Evolutionary conservation across 2,113 vertebrate species (phyloP), one percentile per base, ranked within the genome.

Genomic region (Cinclus mexicanus): DNA sequence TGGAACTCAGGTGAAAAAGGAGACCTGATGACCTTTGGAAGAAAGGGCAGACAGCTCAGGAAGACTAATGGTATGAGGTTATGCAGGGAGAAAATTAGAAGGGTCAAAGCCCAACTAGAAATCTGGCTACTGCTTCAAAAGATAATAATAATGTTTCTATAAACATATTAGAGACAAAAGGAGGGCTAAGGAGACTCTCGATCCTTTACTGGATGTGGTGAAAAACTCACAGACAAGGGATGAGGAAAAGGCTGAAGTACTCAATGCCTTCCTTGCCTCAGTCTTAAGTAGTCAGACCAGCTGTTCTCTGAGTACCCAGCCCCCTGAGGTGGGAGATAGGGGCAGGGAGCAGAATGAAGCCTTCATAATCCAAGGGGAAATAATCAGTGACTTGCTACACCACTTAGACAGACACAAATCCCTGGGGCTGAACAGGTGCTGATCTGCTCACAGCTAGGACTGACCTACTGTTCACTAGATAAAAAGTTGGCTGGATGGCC

Each of bases 341-440:
- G 31, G 2, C 15, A n/a, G 55, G 21, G 61, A 47, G 41, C 47
- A 47, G 31, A 61, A 37, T 35, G 47, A 69, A 61, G 4, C 9
- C 17, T 41, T 60, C 16, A 19, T 13, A 13, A 35, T 76, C 41
- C 71, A 35, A 56, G 22, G 31, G 63, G 10, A 63, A 61, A 20
- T 26, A 12, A 17, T 49, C 24, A 35, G 21, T 47, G 41, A 49
- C 21, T 41, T 41, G 29, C 35, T 28, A 31, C 31, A 56, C 7
- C 35, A 20, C 25, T 63, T 14, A 10, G 16, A n/a, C 18, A 39
- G 8, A 6, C 21, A 31, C 39, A 41, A 16, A 25, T 15, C 39
- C 7, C 29, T 56, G 41, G 63, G 25, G 10, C 28, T 2, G 2
- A 25, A 33, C 0, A 2, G n/a, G 11, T 49, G 56, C n/a, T 74